Evolutionary conservation across 2,113 vertebrate species (phyloP).

Genomic region (Crotalus helleri): DNA sequence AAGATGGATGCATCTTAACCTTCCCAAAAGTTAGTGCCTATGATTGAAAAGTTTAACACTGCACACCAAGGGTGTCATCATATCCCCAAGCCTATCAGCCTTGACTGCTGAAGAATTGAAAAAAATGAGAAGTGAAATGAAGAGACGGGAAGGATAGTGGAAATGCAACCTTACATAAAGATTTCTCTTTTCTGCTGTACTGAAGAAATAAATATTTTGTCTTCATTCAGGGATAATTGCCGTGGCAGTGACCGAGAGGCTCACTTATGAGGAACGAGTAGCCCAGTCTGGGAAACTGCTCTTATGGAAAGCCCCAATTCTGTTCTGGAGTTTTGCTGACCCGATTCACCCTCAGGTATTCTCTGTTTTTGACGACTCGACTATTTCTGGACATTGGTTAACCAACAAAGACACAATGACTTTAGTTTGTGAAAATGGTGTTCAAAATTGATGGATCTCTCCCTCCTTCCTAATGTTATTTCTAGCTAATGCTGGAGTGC

Average conservation of each 20-base stretch:
- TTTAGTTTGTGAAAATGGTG: slow-evolving; percentile 15
- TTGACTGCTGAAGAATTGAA: background rate
- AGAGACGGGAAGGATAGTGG: background rate
- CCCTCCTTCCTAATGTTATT: background rate
- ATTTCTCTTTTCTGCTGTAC: background rate
- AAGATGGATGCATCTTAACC: background rate
- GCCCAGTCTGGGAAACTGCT: slow-evolving; percentile 62
- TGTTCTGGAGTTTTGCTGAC: slow-evolving; percentile 84
- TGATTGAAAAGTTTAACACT: background rate
- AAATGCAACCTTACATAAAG: background rate
- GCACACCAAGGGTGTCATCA: background rate
- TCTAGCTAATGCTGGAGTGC: slow-evolving; percentile 85
- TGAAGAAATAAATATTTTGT: background rate
- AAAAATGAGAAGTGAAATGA: background rate
- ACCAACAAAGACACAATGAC: slow-evolving; percentile 21
- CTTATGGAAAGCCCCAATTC: slow-evolving; percentile 73
- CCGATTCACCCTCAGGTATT: slow-evolving; percentile 84
- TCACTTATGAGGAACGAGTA: slow-evolving; percentile 66
- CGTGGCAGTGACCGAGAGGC: slow-evolving; percentile 71
- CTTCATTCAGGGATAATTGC: slow-evolving; percentile 80
- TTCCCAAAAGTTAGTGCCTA: background rate
- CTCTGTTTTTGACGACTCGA: background rate
- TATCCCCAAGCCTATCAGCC: background rate
- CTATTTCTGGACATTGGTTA: background rate
- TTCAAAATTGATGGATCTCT: slow-evolving; percentile 2